Evolutionary conservation across 2,888 invertebrate species (phyloP).

Genomic region (Zonitis immaculata): DNA sequence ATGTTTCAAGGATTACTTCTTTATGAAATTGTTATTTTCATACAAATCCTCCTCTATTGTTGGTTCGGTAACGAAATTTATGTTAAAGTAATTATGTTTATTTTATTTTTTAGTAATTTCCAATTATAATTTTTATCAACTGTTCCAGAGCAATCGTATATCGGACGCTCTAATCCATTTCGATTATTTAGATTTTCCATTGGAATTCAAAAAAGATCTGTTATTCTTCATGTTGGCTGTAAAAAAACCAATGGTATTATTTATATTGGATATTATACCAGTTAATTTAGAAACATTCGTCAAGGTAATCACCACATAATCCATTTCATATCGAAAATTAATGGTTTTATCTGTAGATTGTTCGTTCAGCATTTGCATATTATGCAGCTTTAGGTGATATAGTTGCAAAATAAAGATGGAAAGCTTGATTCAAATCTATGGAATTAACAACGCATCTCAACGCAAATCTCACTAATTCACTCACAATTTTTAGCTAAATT

Average conservation of each 20-base stretch:
- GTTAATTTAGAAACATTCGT: neutral
- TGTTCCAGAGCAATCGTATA: too few species aligned
- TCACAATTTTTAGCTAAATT: too few species aligned
- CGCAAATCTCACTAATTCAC: too few species aligned
- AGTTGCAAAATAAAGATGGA: too few species aligned
- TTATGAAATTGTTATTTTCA: neutral
- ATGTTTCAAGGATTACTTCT: neutral
- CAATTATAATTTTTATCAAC: too few species aligned
- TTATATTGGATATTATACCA: neutral
- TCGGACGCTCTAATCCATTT: conserved; percentile 5
- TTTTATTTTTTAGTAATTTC: neutral
- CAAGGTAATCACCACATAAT: neutral
- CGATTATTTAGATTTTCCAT: neutral
- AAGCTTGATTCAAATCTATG: too few species aligned
- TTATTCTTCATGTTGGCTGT: neutral
- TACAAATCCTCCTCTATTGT: conserved; percentile 1
- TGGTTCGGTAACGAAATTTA: conserved; percentile 11
- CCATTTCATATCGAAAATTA: too few species aligned
- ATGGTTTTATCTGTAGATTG: neutral
- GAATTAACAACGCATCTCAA: too few species aligned
- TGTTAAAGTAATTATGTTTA: neutral
- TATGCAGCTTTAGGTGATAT: too few species aligned
- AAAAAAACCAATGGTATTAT: neutral
- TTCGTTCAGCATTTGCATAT: neutral
- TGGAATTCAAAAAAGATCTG: neutral